Evolutionary conservation across 2,113 vertebrate species (phyloP).

Genomic region (Phrynocephalus versicolor): DNA sequence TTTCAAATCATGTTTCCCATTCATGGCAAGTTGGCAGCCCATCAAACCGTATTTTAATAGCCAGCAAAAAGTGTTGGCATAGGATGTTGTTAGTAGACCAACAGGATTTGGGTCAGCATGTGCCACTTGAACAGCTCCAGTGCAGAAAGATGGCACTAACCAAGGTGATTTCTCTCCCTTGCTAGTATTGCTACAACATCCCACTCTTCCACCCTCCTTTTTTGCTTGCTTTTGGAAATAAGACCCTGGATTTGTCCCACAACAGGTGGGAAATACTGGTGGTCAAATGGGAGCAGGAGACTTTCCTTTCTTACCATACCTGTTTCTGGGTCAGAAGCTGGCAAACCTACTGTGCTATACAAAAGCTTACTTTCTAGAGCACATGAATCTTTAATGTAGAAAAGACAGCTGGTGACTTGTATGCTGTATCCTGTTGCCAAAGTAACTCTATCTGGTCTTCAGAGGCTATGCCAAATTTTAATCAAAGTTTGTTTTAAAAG

Average conservation of each 20-base stretch:
- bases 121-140: not conserved
- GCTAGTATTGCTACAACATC: not conserved
- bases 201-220: not conserved
- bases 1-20: too few relatives aligned
- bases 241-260: not conserved
- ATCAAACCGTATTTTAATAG: too few relatives aligned
- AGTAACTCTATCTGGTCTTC: not conserved
- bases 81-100: too few relatives aligned
- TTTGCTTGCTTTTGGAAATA: not conserved
- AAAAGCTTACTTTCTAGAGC: not conserved
- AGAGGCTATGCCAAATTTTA: not conserved
- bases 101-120: too few relatives aligned
- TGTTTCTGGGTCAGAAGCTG: not conserved
- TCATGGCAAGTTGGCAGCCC: too few relatives aligned
- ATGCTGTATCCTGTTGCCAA: not conserved
- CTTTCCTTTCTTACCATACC: not conserved
- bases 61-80: too few relatives aligned
- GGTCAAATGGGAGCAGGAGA: not conserved
- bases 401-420: not conserved
- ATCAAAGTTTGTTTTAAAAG: not conserved
- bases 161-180: not conserved
- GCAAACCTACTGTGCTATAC: not conserved
- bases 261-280: not conserved
- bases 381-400: not conserved
- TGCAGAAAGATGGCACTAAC: not conserved